Evolutionary conservation across 2,113 vertebrate genomes (phyloP).

Genomic region (Atrichornis clamosus): DNA sequence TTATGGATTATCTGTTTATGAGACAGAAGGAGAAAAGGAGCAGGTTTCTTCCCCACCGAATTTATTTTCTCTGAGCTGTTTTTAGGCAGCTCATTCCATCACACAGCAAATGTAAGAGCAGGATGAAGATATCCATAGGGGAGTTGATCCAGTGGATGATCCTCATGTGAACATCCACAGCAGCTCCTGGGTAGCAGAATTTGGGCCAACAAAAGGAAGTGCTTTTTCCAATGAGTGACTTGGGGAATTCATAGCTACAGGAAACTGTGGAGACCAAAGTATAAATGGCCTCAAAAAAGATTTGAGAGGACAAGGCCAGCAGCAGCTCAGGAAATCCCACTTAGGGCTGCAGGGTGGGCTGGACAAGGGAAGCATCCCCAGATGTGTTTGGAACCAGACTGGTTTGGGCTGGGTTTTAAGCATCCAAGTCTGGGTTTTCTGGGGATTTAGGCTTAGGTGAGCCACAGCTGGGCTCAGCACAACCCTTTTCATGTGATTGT

Average conservation of each 20-base stretch:
- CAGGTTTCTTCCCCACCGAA: neutral
- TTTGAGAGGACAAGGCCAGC: neutral
- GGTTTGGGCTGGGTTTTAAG: neutral
- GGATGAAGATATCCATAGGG: neutral
- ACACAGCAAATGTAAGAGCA: neutral
- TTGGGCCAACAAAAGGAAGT: constrained; percentile 17
- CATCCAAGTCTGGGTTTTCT: neutral
- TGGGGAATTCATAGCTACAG: neutral
- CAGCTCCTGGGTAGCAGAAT: neutral
- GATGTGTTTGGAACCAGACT: neutral
- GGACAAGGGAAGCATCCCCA: neutral
- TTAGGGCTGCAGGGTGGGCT: neutral
- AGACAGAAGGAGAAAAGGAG: neutral
- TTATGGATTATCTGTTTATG: neutral
- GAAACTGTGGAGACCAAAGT: neutral
- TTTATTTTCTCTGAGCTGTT: neutral
- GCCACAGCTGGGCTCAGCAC: neutral
- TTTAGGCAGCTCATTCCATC: neutral
- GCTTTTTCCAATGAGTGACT: neutral
- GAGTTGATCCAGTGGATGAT: neutral
- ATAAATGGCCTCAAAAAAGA: neutral
- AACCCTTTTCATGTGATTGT: neutral
- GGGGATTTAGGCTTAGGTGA: neutral
- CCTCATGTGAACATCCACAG: neutral
- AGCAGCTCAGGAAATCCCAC: neutral